Evolutionary conservation across 2,888 invertebrate species (phyloP), one percentile per base, ranked within the genome.

Genomic region (Pteria penguin): DNA sequence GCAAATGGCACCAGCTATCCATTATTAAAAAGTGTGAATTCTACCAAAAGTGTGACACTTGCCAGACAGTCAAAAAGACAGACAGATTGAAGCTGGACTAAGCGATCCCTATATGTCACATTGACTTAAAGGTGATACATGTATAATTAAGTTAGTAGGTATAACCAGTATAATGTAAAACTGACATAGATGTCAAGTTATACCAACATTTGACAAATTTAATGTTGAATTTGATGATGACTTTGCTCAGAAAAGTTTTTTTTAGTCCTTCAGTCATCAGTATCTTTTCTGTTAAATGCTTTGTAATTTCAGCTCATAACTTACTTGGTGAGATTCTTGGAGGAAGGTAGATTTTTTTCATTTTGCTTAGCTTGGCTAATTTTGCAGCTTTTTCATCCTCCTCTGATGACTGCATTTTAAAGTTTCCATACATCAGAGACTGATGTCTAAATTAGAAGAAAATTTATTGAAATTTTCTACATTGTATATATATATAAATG

Each of bases 331-430:
- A 87, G 27, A 86, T 84, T 79, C 87, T 84, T 24, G 88, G 88
- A 27, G 90, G 89, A 4, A 90, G 82, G 67, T 91, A 91, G 29
- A 90, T 90, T 80, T 90, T 89, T 79, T 87, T 90, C 90, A 90
- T 91, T 79, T 84, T 85, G 69, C 87, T 85, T 14, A 91, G 79
- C 75, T 85, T 83, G 8, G 88, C 90, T 58, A 91, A 57, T 68
- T 89, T 90, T 0, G 84, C 85, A 60, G 84, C 85, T 70, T 87
- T 88, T 52, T 84, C 85, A 61, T 87, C 85, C 65, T 85, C 84
- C 33, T 78, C 81, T 22, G 82, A 77, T 31, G 84, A 83, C 66
- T 78, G 84, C 14, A 61, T 79, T 45, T 82, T 79, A 69, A 90
- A 88, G 54, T 84, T 82, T 4, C 90, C 90, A 84, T 90, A 90